Base-by-base conservation (phyloP, 1,140 invertebrate species). In the Aphis gossypii region DNA sequence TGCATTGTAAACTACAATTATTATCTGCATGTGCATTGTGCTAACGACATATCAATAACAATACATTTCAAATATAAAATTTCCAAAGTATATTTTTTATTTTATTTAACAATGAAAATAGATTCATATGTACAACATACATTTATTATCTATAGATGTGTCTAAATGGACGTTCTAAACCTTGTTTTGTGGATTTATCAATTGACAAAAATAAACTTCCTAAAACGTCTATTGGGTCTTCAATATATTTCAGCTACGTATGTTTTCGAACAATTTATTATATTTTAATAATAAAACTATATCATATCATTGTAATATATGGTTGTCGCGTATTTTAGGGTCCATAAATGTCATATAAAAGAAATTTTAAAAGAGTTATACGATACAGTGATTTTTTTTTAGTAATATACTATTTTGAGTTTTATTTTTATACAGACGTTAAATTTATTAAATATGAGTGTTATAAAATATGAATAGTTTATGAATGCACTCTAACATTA, bases 261-360 rank as follows among this genome's bases (percentile, higher is more conserved):
- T 76, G 30, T 76, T 76, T 76, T 76, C 14, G n/a, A n/a, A 76
- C 60, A 76, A n/a, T 76, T 76, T 76, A 76, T 76, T 76, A 76
- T n/a, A 76, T 76, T n/a, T 76, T 76, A 76, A 76, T 76, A 5
- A 76, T 14, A n/a, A 76, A 76, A 4, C 60, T n/a, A n/a, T 76
- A n/a, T 68, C 1, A 76, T 5, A n/a, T 18, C 11, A 76, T n/a
- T 6, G n/a, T n/a, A 76, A 18, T 76, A 18, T 76, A 76, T 76
- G 1, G 14, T 76, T 14, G n/a, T 0, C 14, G n/a, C 60, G 14
- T 76, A 1, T n/a, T 76, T 35, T 76, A 76, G 14, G 0, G 60
- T 35, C 30, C n/a, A 76, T 76, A 76, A 76, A 18, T 76, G 60
- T 76, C 60, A 14, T 76, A 4, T 18, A n/a, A 20, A 76, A 30